A percentile compares a stretch with the other conserved stretches of the same genome.
These are phyloP conservation scores for Argyresthia goedartella DNA, from an alignment of 2,888 invertebrate genomes.

Conservation along the genomic window DNA sequence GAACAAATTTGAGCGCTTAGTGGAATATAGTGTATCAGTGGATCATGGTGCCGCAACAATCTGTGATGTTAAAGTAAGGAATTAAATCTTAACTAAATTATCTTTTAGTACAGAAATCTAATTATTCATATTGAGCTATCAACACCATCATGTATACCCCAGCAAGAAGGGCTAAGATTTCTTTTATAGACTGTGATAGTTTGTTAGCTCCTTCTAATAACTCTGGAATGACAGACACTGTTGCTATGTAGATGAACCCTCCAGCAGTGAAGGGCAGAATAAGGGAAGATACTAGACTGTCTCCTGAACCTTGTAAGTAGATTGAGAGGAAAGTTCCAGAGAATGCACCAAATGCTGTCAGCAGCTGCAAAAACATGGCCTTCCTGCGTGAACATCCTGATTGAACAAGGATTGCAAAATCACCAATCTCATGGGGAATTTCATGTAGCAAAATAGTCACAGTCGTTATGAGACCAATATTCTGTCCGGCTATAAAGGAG, in stretches of 20 bases:
- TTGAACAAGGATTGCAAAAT: conserved; percentile 98
- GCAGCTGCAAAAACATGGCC: conserved; percentile 94
- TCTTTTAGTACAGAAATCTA: background rate
- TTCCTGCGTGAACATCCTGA: conserved; percentile 94
- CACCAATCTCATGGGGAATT: conserved; percentile 99
- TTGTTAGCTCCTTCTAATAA: conserved; percentile 90
- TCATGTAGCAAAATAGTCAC: conserved; percentile 97
- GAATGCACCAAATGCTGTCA: conserved; percentile 95
- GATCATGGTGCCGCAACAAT: too few species aligned
- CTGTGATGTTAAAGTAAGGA: background rate
- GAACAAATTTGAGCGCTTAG: too few species aligned
- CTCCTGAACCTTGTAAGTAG: conserved; percentile 79
- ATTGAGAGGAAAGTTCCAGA: conserved; percentile 93
- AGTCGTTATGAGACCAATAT: conserved; percentile 90
- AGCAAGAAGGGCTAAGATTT: conserved; percentile 87
- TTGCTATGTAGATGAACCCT: conserved; percentile 99
- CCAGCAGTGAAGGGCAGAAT: conserved; percentile 98
- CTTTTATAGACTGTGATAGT: conserved; percentile 90
- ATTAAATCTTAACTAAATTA: background rate
- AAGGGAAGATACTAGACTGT: conserved; percentile 83
- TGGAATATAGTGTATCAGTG: too few species aligned
- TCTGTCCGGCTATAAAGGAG: conserved; percentile 93
- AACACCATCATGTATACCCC: conserved; percentile 97
- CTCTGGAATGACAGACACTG: conserved; percentile 98
- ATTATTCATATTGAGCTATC: conserved; percentile 79